Evolutionary conservation across 2,888 invertebrate species (phyloP).

Genomic region (Adelphocoris suturalis): DNA sequence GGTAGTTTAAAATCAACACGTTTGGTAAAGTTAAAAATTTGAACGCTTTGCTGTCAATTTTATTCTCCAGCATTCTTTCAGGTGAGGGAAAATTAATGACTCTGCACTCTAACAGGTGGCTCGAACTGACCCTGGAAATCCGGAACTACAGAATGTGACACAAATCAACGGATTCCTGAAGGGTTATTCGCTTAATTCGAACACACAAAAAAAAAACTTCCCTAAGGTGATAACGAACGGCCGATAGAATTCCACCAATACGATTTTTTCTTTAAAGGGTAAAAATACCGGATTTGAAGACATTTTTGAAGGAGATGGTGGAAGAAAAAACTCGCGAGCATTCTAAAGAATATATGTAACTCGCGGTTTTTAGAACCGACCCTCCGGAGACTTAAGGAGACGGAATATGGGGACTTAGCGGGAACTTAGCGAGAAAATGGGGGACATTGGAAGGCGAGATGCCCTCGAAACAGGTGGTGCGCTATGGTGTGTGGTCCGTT

Average conservation of each 20-base stretch:
- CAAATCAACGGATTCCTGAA: conserved; percentile 32
- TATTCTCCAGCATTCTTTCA: no score
- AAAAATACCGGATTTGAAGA: conserved; percentile 46
- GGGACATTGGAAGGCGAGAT: conserved; percentile 35
- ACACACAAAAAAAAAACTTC: background rate
- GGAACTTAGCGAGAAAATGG: background rate
- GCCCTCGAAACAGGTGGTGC: conserved; percentile 66
- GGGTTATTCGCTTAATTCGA: conserved; percentile 18
- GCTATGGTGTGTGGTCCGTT: conserved; percentile 69
- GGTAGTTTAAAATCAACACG: no score
- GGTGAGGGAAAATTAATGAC: no score
- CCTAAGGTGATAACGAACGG: conserved; percentile 50
- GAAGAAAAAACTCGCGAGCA: background rate
- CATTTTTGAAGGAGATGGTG: background rate
- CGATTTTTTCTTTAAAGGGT: conserved; percentile 42
- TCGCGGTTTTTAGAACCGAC: conserved; percentile 3
- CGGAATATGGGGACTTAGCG: background rate
- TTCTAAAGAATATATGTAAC: background rate
- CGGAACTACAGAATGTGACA: background rate
- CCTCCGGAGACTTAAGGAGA: background rate
- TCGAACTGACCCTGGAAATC: background rate
- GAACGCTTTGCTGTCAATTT: no score
- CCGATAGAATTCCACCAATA: conserved; percentile 18
- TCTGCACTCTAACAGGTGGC: conserved; percentile 51
- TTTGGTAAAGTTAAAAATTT: no score